phyloP scores from a whole-genome alignment of 2,888 invertebrate species.

The Masnerella sp. region DNA sequence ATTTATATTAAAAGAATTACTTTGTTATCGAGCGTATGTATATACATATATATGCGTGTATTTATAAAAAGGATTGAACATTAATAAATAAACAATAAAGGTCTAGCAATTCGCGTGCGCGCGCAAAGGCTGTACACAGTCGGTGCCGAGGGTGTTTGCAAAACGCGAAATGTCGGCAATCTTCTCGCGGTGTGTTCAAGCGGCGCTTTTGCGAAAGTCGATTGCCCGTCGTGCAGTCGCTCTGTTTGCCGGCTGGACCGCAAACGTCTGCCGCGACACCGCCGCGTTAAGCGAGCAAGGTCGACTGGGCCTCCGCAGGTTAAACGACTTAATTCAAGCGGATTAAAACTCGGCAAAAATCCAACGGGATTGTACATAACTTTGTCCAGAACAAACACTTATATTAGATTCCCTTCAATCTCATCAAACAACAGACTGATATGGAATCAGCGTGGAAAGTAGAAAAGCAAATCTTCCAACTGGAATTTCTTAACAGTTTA shows the following conservation, averaged over 20 bases:
- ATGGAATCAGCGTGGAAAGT: too few relatives aligned
- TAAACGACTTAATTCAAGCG: too few relatives aligned
- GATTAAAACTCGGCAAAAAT: too few relatives aligned
- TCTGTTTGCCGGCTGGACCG: not conserved
- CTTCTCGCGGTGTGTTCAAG: slow-evolving; percentile 44
- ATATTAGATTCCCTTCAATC: too few relatives aligned
- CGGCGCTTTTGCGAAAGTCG: slow-evolving; percentile 48
- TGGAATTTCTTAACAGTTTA: too few relatives aligned
- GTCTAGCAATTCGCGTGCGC: slow-evolving; percentile 60
- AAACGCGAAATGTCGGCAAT: slow-evolving; percentile 56
- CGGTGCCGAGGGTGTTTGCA: slow-evolving; percentile 51
- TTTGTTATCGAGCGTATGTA: slow-evolving; percentile 65
- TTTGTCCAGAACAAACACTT: too few relatives aligned
- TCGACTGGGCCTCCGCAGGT: too few relatives aligned
- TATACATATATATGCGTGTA: slow-evolving; percentile 65
- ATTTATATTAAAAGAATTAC: slow-evolving; percentile 56
- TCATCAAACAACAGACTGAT: too few relatives aligned
- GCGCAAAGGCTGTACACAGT: slow-evolving; percentile 58
- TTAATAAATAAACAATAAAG: slow-evolving; percentile 62
- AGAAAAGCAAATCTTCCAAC: too few relatives aligned
- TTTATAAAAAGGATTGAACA: slow-evolving; percentile 63
- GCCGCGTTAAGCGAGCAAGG: too few relatives aligned
- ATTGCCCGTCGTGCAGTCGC: slow-evolving; percentile 31
- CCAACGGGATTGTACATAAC: too few relatives aligned
- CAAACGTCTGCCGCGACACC: not conserved